Percentiles rank a stretch among this genome's conserved stretches.
phyloP scores from a whole-genome alignment of 2,797 vertebrate species.

The Gallinago stenura region DNA sequence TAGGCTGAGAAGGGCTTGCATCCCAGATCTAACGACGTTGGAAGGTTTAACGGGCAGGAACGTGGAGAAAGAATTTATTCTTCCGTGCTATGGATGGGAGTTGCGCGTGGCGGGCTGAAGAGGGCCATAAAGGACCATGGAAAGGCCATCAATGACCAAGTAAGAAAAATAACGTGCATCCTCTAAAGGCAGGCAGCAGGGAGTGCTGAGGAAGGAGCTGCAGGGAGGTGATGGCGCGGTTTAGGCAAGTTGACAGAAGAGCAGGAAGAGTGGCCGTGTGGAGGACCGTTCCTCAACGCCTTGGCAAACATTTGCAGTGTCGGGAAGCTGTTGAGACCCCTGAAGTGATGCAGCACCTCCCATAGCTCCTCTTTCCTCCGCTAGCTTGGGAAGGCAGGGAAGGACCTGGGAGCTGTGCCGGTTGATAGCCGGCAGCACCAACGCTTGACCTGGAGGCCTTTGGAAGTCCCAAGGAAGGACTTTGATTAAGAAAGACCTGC shows the following conservation, averaged over 20 bases:
- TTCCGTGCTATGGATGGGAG: slow-evolving; percentile 13
- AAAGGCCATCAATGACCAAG: slow-evolving; percentile 26
- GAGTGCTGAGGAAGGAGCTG: slow-evolving; percentile 34
- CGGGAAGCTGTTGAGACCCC: not conserved
- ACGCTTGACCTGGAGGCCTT: not conserved
- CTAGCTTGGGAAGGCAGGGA: not conserved
- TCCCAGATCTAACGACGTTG: not conserved
- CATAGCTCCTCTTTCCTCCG: not conserved
- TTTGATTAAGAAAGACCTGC: not conserved
- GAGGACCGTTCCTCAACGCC: not conserved
- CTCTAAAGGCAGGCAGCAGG: not conserved
- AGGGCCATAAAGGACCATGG: not conserved
- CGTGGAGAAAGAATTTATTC: slow-evolving; percentile 37
- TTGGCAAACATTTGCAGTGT: not conserved
- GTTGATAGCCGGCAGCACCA: not conserved
- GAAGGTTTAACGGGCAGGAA: slow-evolving; percentile 31
- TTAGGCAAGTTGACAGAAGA: not conserved
- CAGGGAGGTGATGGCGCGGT: not conserved
- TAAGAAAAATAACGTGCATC: slow-evolving; percentile 3
- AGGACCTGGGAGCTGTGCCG: not conserved
- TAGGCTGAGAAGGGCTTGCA: slow-evolving; percentile 22
- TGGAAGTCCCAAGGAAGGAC: not conserved
- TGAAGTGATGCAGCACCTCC: not conserved
- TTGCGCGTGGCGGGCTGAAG: slow-evolving; percentile 28
- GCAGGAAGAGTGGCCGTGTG: not conserved